These are phyloP conservation scores for Pogonocherus hispidulus DNA, from an alignment of 2,888 invertebrate species.

Conservation along the genomic window DNA sequence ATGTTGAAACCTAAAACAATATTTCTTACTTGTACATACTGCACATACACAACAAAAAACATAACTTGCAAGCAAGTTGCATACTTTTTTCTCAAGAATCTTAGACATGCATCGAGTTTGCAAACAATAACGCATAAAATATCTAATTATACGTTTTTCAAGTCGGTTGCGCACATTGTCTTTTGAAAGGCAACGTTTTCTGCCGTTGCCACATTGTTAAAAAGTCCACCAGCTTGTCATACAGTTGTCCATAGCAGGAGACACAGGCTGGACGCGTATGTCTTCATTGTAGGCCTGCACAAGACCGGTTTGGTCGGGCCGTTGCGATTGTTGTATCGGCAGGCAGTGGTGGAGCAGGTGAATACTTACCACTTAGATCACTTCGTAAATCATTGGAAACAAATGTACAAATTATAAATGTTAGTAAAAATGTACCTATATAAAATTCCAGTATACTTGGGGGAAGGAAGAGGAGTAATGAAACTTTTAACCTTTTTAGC, in stretches of 20 bases:
- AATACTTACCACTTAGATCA: too few relatives aligned
- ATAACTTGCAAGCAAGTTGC: too few relatives aligned
- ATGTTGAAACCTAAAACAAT: too few relatives aligned
- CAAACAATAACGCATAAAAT: slow-evolving; percentile 4
- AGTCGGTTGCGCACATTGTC: slow-evolving; percentile 14
- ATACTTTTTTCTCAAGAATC: too few relatives aligned
- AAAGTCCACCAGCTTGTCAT: slow-evolving; percentile 43
- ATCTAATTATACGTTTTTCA: slow-evolving; percentile 1
- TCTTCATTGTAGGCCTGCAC: slow-evolving; percentile 53
- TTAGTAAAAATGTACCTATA: too few relatives aligned
- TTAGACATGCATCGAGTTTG: not conserved
- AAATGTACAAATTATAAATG: too few relatives aligned
- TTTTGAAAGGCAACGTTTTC: slow-evolving; percentile 24
- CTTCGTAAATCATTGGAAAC: too few relatives aligned
- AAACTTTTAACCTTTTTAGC: too few relatives aligned
- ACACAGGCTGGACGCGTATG: slow-evolving; percentile 48
- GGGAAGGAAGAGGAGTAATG: too few relatives aligned
- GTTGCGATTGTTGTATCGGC: slow-evolving; percentile 30
- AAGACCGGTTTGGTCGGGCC: slow-evolving; percentile 55
- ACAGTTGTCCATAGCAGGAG: slow-evolving; percentile 52
- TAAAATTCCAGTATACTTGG: too few relatives aligned
- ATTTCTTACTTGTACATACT: too few relatives aligned
- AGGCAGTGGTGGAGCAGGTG: slow-evolving; percentile 25
- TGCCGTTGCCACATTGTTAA: slow-evolving; percentile 34
- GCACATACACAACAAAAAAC: too few relatives aligned